Conservation (phyloP, 2,113 vertebrate genomes). For the Cettia cetti region DNA sequence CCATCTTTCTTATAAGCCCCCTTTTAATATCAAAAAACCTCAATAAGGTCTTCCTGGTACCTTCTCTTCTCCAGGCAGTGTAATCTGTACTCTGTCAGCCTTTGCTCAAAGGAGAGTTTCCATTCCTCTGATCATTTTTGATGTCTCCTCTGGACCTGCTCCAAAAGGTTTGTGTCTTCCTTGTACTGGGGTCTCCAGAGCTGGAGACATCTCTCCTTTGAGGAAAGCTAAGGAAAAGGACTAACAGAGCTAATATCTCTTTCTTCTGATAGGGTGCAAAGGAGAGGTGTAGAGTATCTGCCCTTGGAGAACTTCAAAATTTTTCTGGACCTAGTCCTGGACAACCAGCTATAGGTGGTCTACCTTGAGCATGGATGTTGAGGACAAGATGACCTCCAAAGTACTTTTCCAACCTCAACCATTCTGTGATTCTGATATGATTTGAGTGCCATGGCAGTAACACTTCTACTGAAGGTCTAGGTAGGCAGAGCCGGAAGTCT, state of each 20-base stretch:
- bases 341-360: not conserved
- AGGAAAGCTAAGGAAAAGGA: not conserved
- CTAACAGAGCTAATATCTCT: not conserved
- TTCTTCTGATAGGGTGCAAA: not conserved
- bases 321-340: not conserved
- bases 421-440: not conserved
- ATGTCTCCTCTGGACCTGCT: too few relatives aligned
- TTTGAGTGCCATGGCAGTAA: not conserved
- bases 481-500: not conserved
- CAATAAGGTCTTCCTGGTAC: not conserved
- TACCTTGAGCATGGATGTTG: not conserved
- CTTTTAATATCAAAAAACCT: not conserved
- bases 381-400: not conserved
- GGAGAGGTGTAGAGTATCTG: not conserved
- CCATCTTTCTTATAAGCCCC: fast-evolving
- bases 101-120: not conserved
- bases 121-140: not conserved
- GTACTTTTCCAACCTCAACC: not conserved
- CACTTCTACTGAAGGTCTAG: not conserved
- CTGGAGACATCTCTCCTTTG: not conserved
- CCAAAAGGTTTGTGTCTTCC: not conserved
- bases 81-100: not conserved
- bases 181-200: not conserved
- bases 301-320: not conserved
- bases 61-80: not conserved